phyloP scores from a whole-genome alignment of 1,140 invertebrate genomes.

The Drosophila tropicalis region DNA sequence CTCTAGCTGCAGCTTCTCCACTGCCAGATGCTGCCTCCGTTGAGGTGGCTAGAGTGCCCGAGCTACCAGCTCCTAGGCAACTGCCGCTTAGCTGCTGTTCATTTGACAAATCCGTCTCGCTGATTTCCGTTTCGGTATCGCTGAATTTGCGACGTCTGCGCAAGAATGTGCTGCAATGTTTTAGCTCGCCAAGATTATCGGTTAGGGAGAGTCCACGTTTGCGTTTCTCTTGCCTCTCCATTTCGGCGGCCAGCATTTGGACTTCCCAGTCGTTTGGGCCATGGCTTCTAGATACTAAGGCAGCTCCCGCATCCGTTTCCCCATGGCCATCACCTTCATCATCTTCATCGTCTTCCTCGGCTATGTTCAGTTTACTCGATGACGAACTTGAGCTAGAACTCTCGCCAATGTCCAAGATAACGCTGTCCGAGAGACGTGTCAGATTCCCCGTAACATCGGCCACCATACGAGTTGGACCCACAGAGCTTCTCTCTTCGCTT shows the following conservation, averaged over 20 bases:
- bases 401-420: slow-evolving; percentile 80
- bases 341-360: slow-evolving; percentile 61
- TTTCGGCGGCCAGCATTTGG: slow-evolving; percentile 89
- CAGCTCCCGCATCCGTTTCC: background rate
- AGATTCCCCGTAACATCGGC: slow-evolving; percentile 74
- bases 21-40: background rate
- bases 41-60: background rate
- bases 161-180: slow-evolving; percentile 63
- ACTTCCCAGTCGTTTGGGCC: slow-evolving; percentile 89
- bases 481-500: slow-evolving; percentile 20
- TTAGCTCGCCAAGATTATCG: slow-evolving; percentile 64
- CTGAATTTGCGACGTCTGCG: slow-evolving; percentile 73
- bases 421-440: slow-evolving; percentile 65
- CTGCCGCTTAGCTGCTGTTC: slow-evolving; percentile 26
- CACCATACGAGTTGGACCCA: slow-evolving; percentile 44
- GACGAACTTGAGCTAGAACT: slow-evolving; percentile 77
- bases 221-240: slow-evolving; percentile 85
- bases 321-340: background rate
- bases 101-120: slow-evolving; percentile 66
- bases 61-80: background rate
- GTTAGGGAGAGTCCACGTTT: slow-evolving; percentile 69
- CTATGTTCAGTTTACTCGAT: slow-evolving; percentile 66
- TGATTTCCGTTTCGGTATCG: slow-evolving; percentile 77
- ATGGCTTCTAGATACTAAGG: slow-evolving; percentile 1
- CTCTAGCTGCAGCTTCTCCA: slow-evolving; percentile 1